Evolutionary conservation across 2,113 vertebrate genomes (phyloP).

Genomic region (Lophura nycthemera): DNA sequence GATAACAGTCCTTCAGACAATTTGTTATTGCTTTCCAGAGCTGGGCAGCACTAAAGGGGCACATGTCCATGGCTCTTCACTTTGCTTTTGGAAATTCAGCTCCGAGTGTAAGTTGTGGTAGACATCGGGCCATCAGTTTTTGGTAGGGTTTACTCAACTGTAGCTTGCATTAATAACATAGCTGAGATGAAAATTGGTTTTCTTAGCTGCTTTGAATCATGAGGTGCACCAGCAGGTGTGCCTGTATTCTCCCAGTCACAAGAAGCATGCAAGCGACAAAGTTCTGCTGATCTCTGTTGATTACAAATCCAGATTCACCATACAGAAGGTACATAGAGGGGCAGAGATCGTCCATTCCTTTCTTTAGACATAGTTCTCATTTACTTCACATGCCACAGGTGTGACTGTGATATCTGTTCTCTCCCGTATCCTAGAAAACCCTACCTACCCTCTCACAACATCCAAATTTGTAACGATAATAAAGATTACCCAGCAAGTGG

Average conservation of each 20-base stretch:
- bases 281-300: background rate
- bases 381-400: background rate
- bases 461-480: background rate
- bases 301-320: background rate
- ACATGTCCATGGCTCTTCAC: too few species aligned
- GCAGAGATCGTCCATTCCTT: background rate
- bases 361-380: background rate
- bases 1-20: background rate
- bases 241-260: background rate
- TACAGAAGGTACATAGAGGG: background rate
- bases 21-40: background rate
- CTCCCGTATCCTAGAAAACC: background rate
- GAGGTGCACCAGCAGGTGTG: accelerated
- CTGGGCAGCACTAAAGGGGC: background rate
- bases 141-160: background rate
- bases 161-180: background rate
- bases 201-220: background rate
- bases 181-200: background rate
- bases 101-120: background rate
- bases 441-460: background rate
- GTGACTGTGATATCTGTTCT: background rate
- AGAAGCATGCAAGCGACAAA: background rate
- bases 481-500: background rate
- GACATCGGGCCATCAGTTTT: background rate
- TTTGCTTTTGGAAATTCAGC: background rate